Percentiles rank a stretch among this genome's conserved stretches.
Evolutionary conservation across 2,797 vertebrate genomes (phyloP).

Genomic region (Manis pentadactyla): DNA sequence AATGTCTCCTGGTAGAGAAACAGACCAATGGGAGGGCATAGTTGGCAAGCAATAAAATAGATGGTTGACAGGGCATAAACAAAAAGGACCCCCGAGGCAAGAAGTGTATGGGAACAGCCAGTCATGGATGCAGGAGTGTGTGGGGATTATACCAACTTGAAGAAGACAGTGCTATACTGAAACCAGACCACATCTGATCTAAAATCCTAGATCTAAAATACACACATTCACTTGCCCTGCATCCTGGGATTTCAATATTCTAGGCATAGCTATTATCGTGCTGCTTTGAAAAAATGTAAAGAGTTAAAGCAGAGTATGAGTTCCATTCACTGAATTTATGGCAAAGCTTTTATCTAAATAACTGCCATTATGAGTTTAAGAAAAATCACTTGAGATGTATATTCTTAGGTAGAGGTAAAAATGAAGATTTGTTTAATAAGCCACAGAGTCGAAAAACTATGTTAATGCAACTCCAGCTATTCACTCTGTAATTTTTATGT

Average conservation of each 20-base stretch:
- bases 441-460: neutral
- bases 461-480: neutral
- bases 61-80: neutral
- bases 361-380: neutral
- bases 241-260: neutral
- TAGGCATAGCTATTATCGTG: neutral
- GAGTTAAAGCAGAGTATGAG: neutral
- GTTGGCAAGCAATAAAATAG: conserved; percentile 18
- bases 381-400: neutral
- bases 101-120: neutral
- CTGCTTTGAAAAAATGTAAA: conserved; percentile 1
- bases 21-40: neutral
- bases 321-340: neutral
- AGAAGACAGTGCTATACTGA: neutral
- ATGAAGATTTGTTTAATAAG: conserved; percentile 6
- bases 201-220: neutral
- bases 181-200: neutral
- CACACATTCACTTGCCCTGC: neutral
- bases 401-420: neutral
- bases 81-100: conserved; percentile 19
- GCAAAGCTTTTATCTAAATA: neutral
- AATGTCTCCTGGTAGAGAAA: conserved; percentile 20
- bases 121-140: neutral
- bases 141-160: neutral
- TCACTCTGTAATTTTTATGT: neutral